These are phyloP conservation scores for Ginglymostoma cirratum DNA, from an alignment of 2,113 vertebrate genomes.

Conservation along the genomic window DNA sequence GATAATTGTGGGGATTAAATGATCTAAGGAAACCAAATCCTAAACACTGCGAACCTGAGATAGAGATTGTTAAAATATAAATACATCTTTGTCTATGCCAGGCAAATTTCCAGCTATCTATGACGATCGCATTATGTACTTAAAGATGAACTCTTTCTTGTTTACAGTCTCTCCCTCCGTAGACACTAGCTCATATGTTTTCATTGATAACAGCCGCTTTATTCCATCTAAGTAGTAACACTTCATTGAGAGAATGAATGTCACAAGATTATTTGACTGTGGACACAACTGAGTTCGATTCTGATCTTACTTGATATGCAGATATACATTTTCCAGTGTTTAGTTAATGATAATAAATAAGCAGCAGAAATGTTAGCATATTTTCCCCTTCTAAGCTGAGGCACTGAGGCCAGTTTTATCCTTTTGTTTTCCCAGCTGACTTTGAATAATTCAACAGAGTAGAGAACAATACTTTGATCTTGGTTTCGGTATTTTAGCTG, in stretches of 20 bases:
- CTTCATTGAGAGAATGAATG: background rate
- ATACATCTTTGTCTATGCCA: background rate
- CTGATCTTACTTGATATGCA: background rate
- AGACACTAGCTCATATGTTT: background rate
- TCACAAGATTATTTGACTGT: background rate
- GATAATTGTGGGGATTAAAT: slow-evolving; percentile 11
- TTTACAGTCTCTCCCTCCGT: background rate
- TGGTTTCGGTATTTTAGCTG: background rate
- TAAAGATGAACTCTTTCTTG: background rate
- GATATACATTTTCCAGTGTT: background rate
- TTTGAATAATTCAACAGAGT: background rate
- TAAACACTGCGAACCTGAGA: background rate
- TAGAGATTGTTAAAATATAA: background rate
- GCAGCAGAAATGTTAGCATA: background rate
- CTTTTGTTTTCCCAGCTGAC: background rate
- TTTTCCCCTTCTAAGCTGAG: background rate
- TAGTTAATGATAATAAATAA: background rate
- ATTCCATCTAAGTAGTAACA: background rate
- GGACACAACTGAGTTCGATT: background rate
- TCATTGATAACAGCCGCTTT: background rate
- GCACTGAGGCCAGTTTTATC: background rate
- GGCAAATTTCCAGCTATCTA: background rate
- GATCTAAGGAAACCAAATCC: background rate
- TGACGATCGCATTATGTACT: background rate
- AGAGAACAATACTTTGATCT: background rate